These are phyloP conservation scores for Aphelocoma coerulescens DNA, from an alignment of 2,113 vertebrate genomes.

Conservation along the genomic window DNA sequence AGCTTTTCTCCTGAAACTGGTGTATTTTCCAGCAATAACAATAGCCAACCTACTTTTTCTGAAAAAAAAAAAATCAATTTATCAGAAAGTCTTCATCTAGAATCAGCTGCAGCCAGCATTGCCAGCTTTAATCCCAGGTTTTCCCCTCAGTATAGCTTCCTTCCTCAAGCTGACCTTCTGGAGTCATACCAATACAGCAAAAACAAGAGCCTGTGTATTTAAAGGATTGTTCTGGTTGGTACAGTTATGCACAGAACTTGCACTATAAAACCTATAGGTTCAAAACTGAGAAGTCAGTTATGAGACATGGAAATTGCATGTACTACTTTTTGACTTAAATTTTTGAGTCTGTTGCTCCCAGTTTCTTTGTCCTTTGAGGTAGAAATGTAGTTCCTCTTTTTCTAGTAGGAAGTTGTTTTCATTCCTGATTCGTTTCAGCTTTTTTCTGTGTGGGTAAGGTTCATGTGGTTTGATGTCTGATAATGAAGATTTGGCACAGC, in stretches of 20 bases:
- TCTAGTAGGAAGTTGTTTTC: neutral
- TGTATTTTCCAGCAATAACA: neutral
- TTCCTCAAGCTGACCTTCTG: neutral
- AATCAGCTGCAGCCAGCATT: neutral
- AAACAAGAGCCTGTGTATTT: neutral
- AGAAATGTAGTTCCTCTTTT: neutral
- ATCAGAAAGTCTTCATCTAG: neutral
- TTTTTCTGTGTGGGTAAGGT: neutral
- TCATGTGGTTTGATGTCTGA: neutral
- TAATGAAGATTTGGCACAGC: conserved; percentile 10
- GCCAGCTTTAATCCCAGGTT: neutral
- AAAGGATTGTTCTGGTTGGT: neutral
- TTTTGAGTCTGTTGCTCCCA: accelerated
- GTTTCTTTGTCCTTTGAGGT: neutral
- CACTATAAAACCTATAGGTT: neutral
- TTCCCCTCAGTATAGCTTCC: neutral
- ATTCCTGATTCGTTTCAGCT: neutral
- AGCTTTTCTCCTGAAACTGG: neutral
- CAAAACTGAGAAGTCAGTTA: neutral
- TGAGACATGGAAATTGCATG: neutral
- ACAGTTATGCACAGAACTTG: neutral
- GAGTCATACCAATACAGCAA: neutral
- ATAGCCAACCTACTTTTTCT: neutral
- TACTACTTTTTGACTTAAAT: neutral
- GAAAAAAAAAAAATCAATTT: neutral